A percentile compares a stretch with the other conserved stretches of the same genome.
These are phyloP conservation scores for Microctonus aethiopoides DNA, from an alignment of 2,888 invertebrate species.

Conservation along the genomic window DNA sequence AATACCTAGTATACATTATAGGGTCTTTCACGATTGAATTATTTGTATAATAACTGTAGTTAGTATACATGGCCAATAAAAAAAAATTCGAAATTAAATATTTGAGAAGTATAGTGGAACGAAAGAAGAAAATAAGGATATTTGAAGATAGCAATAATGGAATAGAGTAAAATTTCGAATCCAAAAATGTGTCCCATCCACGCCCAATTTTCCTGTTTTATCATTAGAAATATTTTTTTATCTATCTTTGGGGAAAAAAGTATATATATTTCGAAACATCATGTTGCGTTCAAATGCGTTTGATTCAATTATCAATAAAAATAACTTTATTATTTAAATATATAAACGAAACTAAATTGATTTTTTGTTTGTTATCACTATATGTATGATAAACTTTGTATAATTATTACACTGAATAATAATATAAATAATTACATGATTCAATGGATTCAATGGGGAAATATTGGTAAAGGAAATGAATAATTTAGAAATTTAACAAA, in stretches of 20 bases:
- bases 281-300: not conserved
- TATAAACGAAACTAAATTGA: too few species aligned
- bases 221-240: not conserved
- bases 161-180: not conserved
- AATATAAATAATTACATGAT: not conserved
- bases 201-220: not conserved
- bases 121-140: conserved; percentile 4
- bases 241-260: not conserved
- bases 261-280: not conserved
- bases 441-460: not conserved
- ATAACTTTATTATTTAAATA: too few species aligned
- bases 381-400: not conserved
- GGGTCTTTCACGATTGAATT: conserved; percentile 42
- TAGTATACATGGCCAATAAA: conserved; percentile 44
- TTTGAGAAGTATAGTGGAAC: not conserved
- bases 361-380: not conserved
- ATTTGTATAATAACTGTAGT: conserved; percentile 45
- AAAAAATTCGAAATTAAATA: conserved; percentile 30
- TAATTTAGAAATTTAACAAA: not conserved
- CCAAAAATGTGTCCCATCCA: not conserved
- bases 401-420: not conserved
- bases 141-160: not conserved
- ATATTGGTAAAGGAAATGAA: not conserved
- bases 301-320: too few species aligned
- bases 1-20: conserved; percentile 40